Base-by-base conservation (phyloP, 2,888 invertebrate genomes). In the Hyalella azteca region DNA sequence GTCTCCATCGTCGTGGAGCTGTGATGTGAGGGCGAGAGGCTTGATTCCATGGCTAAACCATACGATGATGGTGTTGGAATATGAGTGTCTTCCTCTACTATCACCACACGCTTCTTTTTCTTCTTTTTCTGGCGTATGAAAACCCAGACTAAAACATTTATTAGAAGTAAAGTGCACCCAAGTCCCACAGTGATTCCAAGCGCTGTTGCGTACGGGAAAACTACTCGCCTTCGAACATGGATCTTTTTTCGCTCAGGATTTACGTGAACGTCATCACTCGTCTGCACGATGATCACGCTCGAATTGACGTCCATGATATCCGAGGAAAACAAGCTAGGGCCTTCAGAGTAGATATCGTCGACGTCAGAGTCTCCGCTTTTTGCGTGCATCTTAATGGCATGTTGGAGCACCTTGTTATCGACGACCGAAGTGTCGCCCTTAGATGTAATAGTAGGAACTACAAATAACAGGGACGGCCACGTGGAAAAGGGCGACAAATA, bases 171-270 rank as follows among this genome's bases (percentile, higher is more conserved):
- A 4, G 95, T 95, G 87, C 96, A 96, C 45, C 97, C 97, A 85
- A 97, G 96, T 66, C 96, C 97, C 86, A 97, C 95, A 22, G 96
- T 96, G 0, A 96, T 95, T 88, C 95, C 95, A n/a, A 96, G 89
- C 1, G 96, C 96, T 4, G 96, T 95, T 0, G 95, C 95, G 87
- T 96, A 96, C 3, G 83, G 83, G 54, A 83, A 81, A 32, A 66
- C 66, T 7, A 66, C 19, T 66, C 29, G 32, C 19, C 36, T 66
- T 4, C 19, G 15, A 22, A 15, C 66, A 11, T n/a, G 32, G 3
- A 36, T 66, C 29, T 36, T n/a, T 15, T 66, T 66, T 9, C 66
- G 66, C 36, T 66, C 66, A 11, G 4, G 36, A 29, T 36, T 66
- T 5, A 36, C 22, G 4, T 66, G 22, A 5, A 36, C 36, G n/a